Conservation (phyloP, 2,113 vertebrate genomes). For the Chelonoidis abingdonii region DNA sequence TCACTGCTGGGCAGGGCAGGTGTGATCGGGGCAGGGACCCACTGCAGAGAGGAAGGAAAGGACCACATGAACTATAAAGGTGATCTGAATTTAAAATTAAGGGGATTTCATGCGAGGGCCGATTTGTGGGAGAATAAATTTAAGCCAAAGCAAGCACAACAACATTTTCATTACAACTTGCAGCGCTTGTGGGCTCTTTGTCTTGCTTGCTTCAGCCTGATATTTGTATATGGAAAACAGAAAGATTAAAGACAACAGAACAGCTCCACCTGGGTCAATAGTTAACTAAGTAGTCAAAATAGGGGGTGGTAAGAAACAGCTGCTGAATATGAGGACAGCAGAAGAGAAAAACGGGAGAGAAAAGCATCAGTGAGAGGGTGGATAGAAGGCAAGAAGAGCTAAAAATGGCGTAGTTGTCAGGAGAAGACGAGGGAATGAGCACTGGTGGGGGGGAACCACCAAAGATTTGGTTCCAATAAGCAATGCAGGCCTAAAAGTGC, state of each 20-base stretch:
- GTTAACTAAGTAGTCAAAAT: slow-evolving; percentile 62
- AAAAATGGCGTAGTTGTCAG: rapidly evolving
- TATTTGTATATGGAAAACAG: slow-evolving; percentile 72
- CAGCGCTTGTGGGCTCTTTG: neutral
- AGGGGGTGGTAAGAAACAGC: slow-evolving; percentile 50
- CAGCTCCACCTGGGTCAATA: slow-evolving; percentile 63
- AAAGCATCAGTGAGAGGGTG: neutral
- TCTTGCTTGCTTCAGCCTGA: neutral
- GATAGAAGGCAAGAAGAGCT: slow-evolving; percentile 28
- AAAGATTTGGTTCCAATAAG: neutral
- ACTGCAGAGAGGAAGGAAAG: rapidly evolving
- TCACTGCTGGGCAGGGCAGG: neutral
- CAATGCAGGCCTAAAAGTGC: neutral
- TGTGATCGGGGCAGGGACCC: rapidly evolving
- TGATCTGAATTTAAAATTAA: rapidly evolving
- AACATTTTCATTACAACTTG: rapidly evolving
- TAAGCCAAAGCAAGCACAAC: rapidly evolving
- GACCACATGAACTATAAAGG: neutral
- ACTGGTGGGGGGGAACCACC: neutral
- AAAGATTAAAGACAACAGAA: neutral
- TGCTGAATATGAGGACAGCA: slow-evolving; percentile 31
- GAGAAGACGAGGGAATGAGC: neutral
- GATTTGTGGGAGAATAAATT: rapidly evolving
- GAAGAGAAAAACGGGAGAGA: neutral
- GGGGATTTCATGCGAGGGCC: rapidly evolving